Percentiles rank a stretch among this genome's conserved stretches.
phyloP scores from a whole-genome alignment of 2,797 vertebrate species.

The Zenarchopterus dispar region DNA sequence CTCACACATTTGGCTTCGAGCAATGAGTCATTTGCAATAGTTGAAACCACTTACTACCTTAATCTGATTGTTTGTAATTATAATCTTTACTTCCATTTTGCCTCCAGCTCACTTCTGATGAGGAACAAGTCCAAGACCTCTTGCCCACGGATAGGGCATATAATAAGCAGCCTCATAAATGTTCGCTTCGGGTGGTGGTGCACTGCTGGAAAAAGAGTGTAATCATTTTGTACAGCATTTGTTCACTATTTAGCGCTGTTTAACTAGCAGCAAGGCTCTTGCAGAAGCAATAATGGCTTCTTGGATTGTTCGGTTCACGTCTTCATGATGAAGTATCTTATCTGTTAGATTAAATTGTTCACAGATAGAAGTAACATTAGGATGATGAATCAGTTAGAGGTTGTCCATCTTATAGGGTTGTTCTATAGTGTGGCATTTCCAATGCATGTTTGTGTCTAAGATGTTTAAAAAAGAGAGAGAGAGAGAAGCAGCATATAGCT shows the following conservation, averaged over 20 bases:
- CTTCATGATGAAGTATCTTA: no score
- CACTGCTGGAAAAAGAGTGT: conserved; percentile 22
- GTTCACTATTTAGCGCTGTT: not conserved
- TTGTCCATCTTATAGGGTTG: no score
- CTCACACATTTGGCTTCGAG: conserved; percentile 41
- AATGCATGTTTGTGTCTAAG: not conserved
- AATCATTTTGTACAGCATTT: conserved; percentile 20
- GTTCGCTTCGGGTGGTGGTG: conserved; percentile 26
- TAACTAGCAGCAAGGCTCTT: not conserved
- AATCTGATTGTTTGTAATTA: conserved; percentile 59
- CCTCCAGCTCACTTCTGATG: conserved; percentile 50
- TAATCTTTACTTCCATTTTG: conserved; percentile 57
- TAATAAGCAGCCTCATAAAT: conserved; percentile 50
- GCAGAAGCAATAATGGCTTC: not conserved
- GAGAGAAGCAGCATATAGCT: not conserved
- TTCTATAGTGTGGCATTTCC: not conserved
- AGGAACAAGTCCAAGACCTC: conserved; percentile 44
- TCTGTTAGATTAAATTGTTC: not conserved
- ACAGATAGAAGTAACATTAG: no score
- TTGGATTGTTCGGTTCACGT: not conserved
- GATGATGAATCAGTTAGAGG: no score
- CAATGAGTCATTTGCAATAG: conserved; percentile 45
- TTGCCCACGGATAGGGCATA: conserved; percentile 17
- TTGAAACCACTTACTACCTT: conserved; percentile 52
- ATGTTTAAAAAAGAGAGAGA: not conserved